Conservation (phyloP, 2,113 vertebrate genomes). For the Notarius quadriscutis region DNA sequence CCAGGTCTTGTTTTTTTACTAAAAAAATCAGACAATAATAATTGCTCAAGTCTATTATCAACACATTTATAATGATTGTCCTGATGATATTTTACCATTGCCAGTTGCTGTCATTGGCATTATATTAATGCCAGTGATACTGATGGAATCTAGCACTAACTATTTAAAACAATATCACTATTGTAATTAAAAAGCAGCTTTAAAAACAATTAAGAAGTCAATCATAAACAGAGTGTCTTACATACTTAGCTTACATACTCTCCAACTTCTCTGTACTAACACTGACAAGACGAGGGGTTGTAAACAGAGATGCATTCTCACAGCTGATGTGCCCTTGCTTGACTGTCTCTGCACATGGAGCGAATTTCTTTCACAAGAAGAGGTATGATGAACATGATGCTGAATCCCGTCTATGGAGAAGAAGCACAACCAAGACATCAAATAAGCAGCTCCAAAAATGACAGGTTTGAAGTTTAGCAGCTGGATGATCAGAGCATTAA, state of each 20-base stretch:
- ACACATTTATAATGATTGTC: conserved; percentile 7
- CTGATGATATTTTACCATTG: background rate
- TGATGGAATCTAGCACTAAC: background rate
- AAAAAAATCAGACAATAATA: background rate
- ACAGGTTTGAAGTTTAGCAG: background rate
- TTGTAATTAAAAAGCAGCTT: conserved; percentile 6
- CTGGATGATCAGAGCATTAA: background rate
- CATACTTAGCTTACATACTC: background rate
- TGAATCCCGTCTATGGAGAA: conserved; percentile 80
- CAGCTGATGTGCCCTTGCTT: conserved; percentile 60
- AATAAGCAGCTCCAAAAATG: background rate
- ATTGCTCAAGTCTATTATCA: background rate
- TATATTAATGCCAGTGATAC: background rate
- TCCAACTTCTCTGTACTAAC: background rate
- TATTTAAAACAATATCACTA: background rate
- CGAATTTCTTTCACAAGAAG: conserved; percentile 78
- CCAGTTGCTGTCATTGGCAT: background rate
- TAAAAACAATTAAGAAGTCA: conserved; percentile 17
- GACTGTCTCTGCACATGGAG: conserved; percentile 72
- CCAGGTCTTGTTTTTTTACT: background rate
- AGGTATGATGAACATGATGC: conserved; percentile 85
- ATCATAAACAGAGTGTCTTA: background rate
- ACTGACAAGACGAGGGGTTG: background rate
- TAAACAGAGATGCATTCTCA: conserved; percentile 50
- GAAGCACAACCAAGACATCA: background rate